Base-by-base conservation (phyloP, 2,888 invertebrate species). In the Hyalella azteca region DNA sequence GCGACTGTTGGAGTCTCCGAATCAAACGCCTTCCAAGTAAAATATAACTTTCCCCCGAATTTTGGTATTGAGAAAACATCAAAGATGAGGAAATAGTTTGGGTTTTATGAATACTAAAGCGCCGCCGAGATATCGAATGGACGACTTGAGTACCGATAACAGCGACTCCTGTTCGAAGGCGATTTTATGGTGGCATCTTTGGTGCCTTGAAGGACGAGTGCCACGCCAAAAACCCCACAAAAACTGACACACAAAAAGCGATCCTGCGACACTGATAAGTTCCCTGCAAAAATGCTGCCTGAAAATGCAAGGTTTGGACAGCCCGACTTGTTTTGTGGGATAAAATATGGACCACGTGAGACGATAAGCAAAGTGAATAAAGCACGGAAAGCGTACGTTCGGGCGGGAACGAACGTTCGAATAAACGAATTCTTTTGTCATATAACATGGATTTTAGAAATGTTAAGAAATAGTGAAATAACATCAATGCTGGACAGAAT, bases 41-140 rank as follows among this genome's bases (percentile, higher is more conserved):
- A 66, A 66, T 66, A 66, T 66, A 66, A 66, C 66, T 66, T 66
- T 59, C 36, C 66, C 36, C n/a, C 7, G 66, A 66, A 66, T 39
- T 66, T 66, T 29, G 66, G 66, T 66, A 66, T 66, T 66, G 66
- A 66, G 66, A 66, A 66, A 66, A 66, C 66, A 66, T 66, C 66
- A 66, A 66, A 66, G 19, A 36, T 36, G 36, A 66, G 66, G 66
- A 66, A 66, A 66, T 66, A 66, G 66, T 66, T 66, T 66, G 66
- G 66, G 66, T 66, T 66, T 66, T 66, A 66, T 66, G 66, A 66
- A 66, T 66, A 66, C 66, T 66, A 66, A 66, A 66, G 66, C 19
- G 66, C 66, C 66, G 66, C 66, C 32, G 66, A 66, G 66, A 66
- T 66, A 66, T 66, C 66, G 66, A 66, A 66, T 66, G 66, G 66